These are phyloP conservation scores for Acropternis orthonyx DNA, from an alignment of 2,797 vertebrate species.

Conservation along the genomic window DNA sequence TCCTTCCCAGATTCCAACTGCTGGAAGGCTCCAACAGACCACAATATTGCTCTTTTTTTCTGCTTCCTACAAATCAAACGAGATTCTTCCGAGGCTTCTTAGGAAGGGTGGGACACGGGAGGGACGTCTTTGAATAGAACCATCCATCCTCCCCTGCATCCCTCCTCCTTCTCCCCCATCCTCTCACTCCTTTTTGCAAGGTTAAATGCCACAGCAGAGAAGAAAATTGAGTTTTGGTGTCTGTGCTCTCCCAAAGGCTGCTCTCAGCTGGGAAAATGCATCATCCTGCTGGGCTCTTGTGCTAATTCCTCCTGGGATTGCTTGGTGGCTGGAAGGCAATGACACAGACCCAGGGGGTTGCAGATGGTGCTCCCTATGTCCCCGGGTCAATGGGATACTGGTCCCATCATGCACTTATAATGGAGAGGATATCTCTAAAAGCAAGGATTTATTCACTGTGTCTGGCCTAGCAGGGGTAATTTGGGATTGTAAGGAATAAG, in stretches of 20 bases:
- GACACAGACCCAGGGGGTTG: not conserved
- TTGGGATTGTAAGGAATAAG: constrained; percentile 65
- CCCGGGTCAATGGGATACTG: constrained; percentile 39
- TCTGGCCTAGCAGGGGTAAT: constrained; percentile 54
- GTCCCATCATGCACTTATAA: not conserved
- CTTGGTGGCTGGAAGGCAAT: not conserved
- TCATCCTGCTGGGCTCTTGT: not conserved
- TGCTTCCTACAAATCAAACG: not conserved
- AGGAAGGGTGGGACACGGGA: rapidly evolving
- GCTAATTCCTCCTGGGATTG: constrained; percentile 9
- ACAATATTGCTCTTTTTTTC: not conserved
- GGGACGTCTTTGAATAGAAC: not conserved
- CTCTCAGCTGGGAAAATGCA: not conserved
- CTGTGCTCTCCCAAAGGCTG: constrained; percentile 10
- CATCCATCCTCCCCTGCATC: not conserved
- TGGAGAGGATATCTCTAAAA: not conserved
- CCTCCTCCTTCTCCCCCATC: not conserved
- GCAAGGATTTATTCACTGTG: constrained; percentile 63
- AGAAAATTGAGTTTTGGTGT: constrained; percentile 29
- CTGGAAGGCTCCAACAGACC: not conserved
- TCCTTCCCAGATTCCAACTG: not conserved
- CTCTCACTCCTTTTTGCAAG: not conserved
- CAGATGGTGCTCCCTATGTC: not conserved
- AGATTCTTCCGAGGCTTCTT: not conserved
- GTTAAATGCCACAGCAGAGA: not conserved